phyloP scores from a whole-genome alignment of 2,797 vertebrate species.

The Tachyglossus aculeatus region DNA sequence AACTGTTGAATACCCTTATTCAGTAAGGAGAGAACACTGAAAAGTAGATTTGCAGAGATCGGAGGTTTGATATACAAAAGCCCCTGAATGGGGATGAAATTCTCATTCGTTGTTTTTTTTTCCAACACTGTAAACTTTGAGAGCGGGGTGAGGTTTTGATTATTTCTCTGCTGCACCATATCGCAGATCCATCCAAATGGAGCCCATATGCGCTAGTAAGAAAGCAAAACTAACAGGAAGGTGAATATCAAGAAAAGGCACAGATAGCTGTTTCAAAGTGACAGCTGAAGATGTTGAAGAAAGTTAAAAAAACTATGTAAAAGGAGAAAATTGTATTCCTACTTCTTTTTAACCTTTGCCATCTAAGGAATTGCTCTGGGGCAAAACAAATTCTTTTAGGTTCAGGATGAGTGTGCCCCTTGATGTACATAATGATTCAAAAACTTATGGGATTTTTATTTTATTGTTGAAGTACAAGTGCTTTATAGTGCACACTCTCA shows the following conservation, averaged over 20 bases:
- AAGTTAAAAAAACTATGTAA: neutral
- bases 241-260: neutral
- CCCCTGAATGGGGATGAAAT: too few relatives aligned
- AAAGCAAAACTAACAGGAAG: neutral
- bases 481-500: too few relatives aligned
- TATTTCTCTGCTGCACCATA: neutral
- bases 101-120: too few relatives aligned
- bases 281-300: neutral
- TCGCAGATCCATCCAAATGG: neutral
- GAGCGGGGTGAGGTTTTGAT: neutral
- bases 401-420: too few relatives aligned
- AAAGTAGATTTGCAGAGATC: neutral
- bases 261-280: neutral
- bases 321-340: slow-evolving; percentile 36
- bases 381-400: too few relatives aligned
- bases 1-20: neutral
- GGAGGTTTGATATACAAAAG: slow-evolving; percentile 10
- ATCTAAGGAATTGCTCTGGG: too few relatives aligned
- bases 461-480: too few relatives aligned
- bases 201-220: neutral
- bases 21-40: neutral
- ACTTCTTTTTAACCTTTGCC: slow-evolving; percentile 42
- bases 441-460: too few relatives aligned
- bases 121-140: too few relatives aligned
- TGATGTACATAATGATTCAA: too few relatives aligned